A percentile compares a stretch with the other conserved stretches of the same genome.
Evolutionary conservation across 1,140 invertebrate genomes (phyloP).

Genomic region (Drosophila punjabiensis): DNA sequence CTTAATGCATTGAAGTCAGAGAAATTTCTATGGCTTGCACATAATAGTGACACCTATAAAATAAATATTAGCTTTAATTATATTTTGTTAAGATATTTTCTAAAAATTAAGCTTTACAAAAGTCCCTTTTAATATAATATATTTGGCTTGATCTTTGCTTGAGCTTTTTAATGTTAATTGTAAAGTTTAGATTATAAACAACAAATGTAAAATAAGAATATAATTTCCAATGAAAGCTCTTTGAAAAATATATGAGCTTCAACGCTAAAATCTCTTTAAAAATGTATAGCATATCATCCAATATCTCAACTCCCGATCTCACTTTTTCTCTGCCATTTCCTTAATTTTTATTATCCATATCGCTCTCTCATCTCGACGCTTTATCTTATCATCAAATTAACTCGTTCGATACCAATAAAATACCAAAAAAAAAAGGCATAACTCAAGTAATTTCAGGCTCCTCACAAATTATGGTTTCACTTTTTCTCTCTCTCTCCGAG

Average conservation of each 20-base stretch:
- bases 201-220: background rate
- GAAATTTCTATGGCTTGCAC: background rate
- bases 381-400: constrained; percentile 37
- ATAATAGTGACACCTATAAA: too few relatives aligned
- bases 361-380: constrained; percentile 1
- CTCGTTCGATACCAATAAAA: constrained; percentile 2
- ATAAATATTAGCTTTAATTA: background rate
- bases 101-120: too few relatives aligned
- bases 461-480: constrained; percentile 45
- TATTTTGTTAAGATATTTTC: background rate
- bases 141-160: background rate
- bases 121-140: background rate
- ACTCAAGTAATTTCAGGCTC: constrained; percentile 20
- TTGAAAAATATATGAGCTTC: background rate
- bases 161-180: fast-evolving
- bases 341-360: constrained; percentile 4
- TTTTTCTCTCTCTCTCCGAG: constrained; percentile 2
- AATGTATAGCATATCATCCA: background rate
- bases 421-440: background rate
- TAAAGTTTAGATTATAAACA: background rate
- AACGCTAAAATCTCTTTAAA: background rate
- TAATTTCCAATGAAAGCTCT: background rate
- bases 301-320: constrained; percentile 5
- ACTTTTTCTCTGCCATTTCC: background rate
- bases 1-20: background rate